These are phyloP conservation scores for Diogma glabrata DNA, from an alignment of 2,888 invertebrate genomes.

Conservation along the genomic window DNA sequence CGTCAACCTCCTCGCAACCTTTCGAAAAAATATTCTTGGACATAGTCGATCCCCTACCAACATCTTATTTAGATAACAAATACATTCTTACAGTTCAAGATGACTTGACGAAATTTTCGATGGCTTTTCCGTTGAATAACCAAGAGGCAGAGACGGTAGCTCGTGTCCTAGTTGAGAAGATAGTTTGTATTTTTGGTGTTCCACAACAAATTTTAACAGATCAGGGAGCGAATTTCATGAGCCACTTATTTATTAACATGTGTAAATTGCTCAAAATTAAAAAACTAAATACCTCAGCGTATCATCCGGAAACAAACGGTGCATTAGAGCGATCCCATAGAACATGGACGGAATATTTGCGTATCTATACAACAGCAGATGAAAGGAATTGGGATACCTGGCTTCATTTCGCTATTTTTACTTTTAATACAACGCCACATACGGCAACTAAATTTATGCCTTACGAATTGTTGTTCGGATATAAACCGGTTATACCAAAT, in stretches of 20 bases:
- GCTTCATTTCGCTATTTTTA: constrained; percentile 24
- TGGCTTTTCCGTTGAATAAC: constrained; percentile 6
- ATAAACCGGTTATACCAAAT: constrained; percentile 25
- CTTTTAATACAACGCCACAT: constrained; percentile 26
- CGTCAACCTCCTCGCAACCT: neutral
- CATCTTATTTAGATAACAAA: constrained; percentile 5
- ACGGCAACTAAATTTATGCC: constrained; percentile 26
- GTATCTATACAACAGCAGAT: constrained; percentile 25
- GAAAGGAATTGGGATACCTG: constrained; percentile 23
- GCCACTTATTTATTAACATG: neutral
- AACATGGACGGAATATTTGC: constrained; percentile 24
- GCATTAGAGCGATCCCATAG: constrained; percentile 25
- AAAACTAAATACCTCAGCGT: constrained; percentile 24
- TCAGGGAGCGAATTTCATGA: neutral
- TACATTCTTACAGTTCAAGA: constrained; percentile 12
- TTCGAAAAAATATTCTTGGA: neutral
- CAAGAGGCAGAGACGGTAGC: constrained; percentile 13
- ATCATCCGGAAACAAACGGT: constrained; percentile 26
- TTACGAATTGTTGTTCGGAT: constrained; percentile 28
- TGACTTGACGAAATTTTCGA: constrained; percentile 12
- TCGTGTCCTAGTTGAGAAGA: constrained; percentile 15
- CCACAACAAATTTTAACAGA: neutral
- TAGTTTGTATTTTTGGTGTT: constrained; percentile 13
- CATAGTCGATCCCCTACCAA: constrained; percentile 4
- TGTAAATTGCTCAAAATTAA: constrained; percentile 22